Evolutionary conservation across 2,113 vertebrate genomes (phyloP).

Genomic region (Syngnathus scovelli): DNA sequence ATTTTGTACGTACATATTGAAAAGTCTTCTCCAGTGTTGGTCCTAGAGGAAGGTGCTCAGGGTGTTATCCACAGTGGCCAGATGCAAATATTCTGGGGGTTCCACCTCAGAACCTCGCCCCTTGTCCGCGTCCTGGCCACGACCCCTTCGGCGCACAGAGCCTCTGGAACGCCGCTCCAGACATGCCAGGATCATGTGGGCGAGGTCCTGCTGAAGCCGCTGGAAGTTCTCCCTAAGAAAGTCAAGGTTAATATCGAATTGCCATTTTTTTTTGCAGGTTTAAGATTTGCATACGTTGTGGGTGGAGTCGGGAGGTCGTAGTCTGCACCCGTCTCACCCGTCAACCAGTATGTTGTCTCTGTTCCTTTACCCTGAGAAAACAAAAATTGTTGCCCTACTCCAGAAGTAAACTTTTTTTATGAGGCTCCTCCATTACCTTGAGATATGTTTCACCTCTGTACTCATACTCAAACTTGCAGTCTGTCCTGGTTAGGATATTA

Average conservation of each 20-base stretch:
- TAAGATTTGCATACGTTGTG: conserved; percentile 78
- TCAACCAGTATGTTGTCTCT: conserved; percentile 93
- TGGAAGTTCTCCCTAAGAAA: conserved; percentile 86
- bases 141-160: conserved; percentile 50
- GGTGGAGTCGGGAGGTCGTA: conserved; percentile 84
- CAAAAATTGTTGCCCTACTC: neutral
- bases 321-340: conserved; percentile 78
- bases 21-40: neutral
- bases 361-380: conserved; percentile 82
- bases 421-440: conserved; percentile 72
- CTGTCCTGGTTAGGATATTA: conserved; percentile 84
- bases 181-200: conserved; percentile 80
- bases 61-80: conserved; percentile 75
- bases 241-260: too few relatives aligned
- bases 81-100: conserved; percentile 83
- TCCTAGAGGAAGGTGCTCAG: conserved; percentile 77
- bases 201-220: conserved; percentile 84
- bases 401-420: too few relatives aligned
- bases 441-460: conserved; percentile 85
- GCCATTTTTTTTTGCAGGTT: neutral
- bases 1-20: neutral
- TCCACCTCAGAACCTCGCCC: conserved; percentile 25
- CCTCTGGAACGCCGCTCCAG: conserved; percentile 73
- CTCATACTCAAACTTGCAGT: conserved; percentile 86
- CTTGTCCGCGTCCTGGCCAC: conserved; percentile 7